Conservation (phyloP, 2,888 invertebrate species). For the Lycocerus yunnanus region DNA sequence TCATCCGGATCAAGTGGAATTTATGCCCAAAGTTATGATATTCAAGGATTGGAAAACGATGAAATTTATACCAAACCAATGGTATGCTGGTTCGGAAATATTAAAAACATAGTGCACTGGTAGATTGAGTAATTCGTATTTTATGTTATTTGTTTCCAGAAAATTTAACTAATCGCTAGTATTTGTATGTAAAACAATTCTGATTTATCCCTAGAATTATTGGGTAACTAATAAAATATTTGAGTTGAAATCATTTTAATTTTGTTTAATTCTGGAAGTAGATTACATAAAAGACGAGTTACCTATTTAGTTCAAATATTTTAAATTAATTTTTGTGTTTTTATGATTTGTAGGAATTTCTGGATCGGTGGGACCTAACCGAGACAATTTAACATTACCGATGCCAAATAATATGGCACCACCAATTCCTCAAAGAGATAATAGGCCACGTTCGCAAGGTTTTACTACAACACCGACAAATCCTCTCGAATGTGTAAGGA, state of each 20-base stretch:
- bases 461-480: conserved; percentile 54
- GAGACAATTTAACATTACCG: conserved; percentile 54
- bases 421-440: conserved; percentile 64
- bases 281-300: no score
- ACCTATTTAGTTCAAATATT: no score
- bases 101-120: no score
- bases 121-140: no score
- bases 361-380: conserved; percentile 40
- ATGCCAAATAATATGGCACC: conserved; percentile 55
- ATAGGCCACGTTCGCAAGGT: conserved; percentile 64
- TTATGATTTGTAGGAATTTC: conserved; percentile 29
- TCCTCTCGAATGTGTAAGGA: conserved; percentile 49
- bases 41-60: conserved; percentile 56
- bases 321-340: neutral
- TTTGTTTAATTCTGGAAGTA: no score
- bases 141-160: no score
- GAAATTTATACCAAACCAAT: conserved; percentile 76
- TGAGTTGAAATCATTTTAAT: no score
- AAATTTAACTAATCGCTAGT: no score
- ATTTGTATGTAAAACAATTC: no score
- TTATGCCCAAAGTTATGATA: conserved; percentile 57
- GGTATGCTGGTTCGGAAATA: conserved; percentile 49
- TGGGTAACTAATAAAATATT: no score
- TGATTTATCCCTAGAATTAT: no score
- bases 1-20: conserved; percentile 56